Evolutionary conservation across 64 coral and sea anemone species (phyloP).

Genomic region (Pocillopora damicornis): DNA sequence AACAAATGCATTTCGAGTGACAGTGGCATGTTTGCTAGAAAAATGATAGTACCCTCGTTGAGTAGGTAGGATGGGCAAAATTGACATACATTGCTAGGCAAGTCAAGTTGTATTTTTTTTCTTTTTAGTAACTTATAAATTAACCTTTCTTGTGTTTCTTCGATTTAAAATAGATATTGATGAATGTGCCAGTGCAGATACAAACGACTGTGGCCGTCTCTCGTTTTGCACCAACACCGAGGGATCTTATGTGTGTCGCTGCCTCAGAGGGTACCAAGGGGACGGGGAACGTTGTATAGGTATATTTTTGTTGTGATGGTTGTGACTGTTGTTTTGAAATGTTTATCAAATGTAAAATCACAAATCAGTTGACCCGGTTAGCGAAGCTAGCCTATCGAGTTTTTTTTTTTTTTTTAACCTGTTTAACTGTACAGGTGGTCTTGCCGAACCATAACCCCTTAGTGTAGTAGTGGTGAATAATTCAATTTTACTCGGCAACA

Average conservation of each 20-base stretch:
- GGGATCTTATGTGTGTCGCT: conserved; percentile 39
- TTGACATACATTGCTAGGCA: no score
- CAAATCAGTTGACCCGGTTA: no score
- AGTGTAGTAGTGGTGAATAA: no score
- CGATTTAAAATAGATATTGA: neutral
- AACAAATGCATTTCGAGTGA: no score
- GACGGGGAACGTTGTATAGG: conserved; percentile 52
- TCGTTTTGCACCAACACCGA: conserved; percentile 17
- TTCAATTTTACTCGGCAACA: neutral
- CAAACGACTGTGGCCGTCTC: neutral
- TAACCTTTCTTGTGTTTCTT: neutral
- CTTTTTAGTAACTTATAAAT: neutral
- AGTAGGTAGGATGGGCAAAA: no score
- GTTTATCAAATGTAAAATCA: no score
- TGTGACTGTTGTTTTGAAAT: neutral
- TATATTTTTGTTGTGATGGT: neutral
- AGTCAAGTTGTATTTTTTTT: neutral
- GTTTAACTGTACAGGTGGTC: no score
- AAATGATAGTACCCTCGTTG: no score
- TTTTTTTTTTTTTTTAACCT: no score
- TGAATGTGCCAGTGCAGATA: neutral
- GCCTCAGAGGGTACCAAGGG: neutral
- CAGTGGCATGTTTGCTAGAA: no score
- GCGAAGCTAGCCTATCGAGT: no score
- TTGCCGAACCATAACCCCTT: no score